phyloP scores from a whole-genome alignment of 2,888 invertebrate species.

The Trissolcus brochymenae region DNA sequence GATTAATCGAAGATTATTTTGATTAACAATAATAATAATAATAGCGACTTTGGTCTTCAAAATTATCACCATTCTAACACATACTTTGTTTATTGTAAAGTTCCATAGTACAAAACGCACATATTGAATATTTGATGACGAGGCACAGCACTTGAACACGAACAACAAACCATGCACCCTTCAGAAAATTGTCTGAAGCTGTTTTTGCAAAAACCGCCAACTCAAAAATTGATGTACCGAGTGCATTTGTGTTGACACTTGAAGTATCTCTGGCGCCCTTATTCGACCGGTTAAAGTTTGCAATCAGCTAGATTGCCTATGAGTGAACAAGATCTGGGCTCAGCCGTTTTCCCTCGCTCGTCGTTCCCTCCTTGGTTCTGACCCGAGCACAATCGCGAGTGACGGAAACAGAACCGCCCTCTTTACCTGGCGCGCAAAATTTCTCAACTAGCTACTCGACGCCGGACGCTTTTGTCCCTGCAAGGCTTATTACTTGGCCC shows the following conservation, averaged over 20 bases:
- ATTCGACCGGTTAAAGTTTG: conserved; percentile 73
- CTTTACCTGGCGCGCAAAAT: conserved; percentile 28
- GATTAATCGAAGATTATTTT: no score
- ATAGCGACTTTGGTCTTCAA: no score
- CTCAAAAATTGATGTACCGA: conserved; percentile 9
- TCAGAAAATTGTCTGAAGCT: no score
- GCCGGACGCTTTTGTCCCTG: conserved; percentile 28
- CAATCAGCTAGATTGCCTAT: conserved; percentile 76
- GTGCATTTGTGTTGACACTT: conserved; percentile 46
- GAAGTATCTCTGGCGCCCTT: conserved; percentile 57
- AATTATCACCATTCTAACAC: no score
- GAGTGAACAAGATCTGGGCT: conserved; percentile 69
- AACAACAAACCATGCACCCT: no score
- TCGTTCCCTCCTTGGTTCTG: conserved; percentile 27
- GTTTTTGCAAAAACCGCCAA: no score
- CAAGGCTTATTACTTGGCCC: conserved; percentile 30
- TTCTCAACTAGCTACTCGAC: conserved; percentile 37
- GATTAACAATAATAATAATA: no score
- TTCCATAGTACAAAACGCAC: no score
- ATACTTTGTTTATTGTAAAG: no score
- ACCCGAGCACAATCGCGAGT: conserved; percentile 52
- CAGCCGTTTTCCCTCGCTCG: conserved; percentile 54
- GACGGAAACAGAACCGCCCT: conserved; percentile 25
- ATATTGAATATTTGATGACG: no score
- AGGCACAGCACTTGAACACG: neutral